phyloP scores from a whole-genome alignment of 1,140 invertebrate genomes.

The Drosophila seguyi region DNA sequence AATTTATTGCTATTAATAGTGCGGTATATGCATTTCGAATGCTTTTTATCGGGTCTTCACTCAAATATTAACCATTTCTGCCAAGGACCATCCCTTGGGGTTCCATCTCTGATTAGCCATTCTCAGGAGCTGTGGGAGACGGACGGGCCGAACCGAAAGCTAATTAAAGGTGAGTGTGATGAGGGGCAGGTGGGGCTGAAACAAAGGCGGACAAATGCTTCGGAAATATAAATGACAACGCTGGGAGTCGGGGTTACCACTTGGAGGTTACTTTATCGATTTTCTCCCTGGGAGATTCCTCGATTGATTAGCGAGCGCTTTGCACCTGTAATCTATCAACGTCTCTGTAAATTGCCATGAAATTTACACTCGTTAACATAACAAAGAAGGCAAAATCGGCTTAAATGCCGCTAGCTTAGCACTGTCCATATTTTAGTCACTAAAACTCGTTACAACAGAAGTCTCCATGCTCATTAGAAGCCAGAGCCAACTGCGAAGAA shows the following conservation, averaged over 20 bases:
- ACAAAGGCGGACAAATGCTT: conserved; percentile 43
- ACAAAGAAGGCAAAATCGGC: conserved; percentile 40
- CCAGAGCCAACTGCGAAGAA: not conserved
- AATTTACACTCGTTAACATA: conserved; percentile 49
- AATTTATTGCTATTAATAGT: conserved; percentile 80
- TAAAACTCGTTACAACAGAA: conserved; percentile 66
- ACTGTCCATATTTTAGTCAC: conserved; percentile 60
- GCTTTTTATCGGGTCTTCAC: conserved; percentile 60
- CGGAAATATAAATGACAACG: conserved; percentile 43
- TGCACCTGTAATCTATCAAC: conserved; percentile 49
- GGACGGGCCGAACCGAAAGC: not conserved
- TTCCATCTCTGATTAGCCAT: conserved; percentile 27
- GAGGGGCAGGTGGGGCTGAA: conserved; percentile 2
- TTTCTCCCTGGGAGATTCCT: conserved; percentile 22
- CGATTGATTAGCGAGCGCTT: conserved; percentile 36
- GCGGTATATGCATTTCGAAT: conserved; percentile 58
- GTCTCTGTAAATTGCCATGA: conserved; percentile 22
- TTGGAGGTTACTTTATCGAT: conserved; percentile 17
- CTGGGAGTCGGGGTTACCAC: conserved; percentile 5
- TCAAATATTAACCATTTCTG: conserved; percentile 54
- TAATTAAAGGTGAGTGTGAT: conserved; percentile 51
- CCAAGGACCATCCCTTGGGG: conserved; percentile 14
- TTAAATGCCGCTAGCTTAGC: conserved; percentile 46
- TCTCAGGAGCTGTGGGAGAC: not conserved
- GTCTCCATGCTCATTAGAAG: conserved; percentile 59